These are phyloP conservation scores for Elaeidobius kamerunicus DNA, from an alignment of 2,888 invertebrate genomes.

Conservation along the genomic window DNA sequence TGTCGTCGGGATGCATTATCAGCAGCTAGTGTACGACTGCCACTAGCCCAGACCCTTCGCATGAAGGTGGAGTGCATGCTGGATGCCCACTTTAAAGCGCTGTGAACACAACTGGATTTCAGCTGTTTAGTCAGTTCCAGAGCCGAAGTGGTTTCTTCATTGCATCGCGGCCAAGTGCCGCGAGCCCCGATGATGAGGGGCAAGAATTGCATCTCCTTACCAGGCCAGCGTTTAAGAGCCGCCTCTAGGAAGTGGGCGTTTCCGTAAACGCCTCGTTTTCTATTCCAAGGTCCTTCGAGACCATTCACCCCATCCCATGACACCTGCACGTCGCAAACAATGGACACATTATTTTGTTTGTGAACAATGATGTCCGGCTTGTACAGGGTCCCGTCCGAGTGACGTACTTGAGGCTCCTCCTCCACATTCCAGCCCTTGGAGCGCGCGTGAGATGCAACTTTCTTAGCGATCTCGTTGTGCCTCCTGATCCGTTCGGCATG, in stretches of 20 bases:
- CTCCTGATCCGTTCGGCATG: conserved; percentile 28
- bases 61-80: conserved; percentile 25
- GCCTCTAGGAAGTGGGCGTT: conserved; percentile 32
- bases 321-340: conserved; percentile 29
- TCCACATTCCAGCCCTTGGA: conserved; percentile 19
- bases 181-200: conserved; percentile 35
- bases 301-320: too few relatives aligned
- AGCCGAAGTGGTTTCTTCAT: conserved; percentile 7
- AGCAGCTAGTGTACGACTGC: too few relatives aligned
- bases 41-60: conserved; percentile 16
- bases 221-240: conserved; percentile 26
- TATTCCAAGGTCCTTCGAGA: too few relatives aligned
- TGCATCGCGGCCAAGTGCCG: conserved; percentile 34
- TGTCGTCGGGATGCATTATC: too few relatives aligned
- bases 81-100: conserved; percentile 28
- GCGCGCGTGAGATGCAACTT: conserved; percentile 18
- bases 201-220: conserved; percentile 7
- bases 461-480: conserved; percentile 30
- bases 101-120: conserved; percentile 22
- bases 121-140: conserved; percentile 13
- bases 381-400: conserved; percentile 29
- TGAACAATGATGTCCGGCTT: conserved; percentile 32
- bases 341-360: conserved; percentile 1
- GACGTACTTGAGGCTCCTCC: conserved; percentile 33
- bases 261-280: background rate